These are phyloP conservation scores for Carapus acus DNA, from an alignment of 2,797 vertebrate genomes.

Conservation along the genomic window DNA sequence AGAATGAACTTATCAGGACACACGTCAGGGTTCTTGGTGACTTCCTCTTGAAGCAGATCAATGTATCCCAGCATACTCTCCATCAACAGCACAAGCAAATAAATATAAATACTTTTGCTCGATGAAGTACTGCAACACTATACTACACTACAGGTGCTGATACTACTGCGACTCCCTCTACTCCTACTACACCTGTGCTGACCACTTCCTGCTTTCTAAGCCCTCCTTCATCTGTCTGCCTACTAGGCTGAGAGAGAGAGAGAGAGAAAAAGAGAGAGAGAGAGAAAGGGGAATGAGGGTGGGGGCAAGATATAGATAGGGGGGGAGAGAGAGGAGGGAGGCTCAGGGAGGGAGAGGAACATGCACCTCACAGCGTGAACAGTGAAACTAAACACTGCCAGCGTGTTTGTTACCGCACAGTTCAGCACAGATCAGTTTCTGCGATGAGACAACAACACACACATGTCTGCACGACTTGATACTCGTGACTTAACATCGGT, in stretches of 20 bases:
- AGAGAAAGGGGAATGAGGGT: not conserved
- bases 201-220: no score
- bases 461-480: not conserved
- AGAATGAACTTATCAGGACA: slow-evolving; percentile 22
- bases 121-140: not conserved
- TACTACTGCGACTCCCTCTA: not conserved
- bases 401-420: slow-evolving; percentile 2
- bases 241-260: not conserved
- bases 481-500: not conserved
- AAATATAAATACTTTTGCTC: not conserved
- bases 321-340: not conserved
- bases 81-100: slow-evolving; percentile 16
- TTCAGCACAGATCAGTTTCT: slow-evolving; percentile 12
- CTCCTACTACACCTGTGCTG: not conserved
- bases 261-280: not conserved
- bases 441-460: not conserved
- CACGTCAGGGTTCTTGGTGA: slow-evolving; percentile 63
- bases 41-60: slow-evolving; percentile 65
- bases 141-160: not conserved
- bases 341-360: slow-evolving; percentile 1
- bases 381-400: slow-evolving; percentile 24
- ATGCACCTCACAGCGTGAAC: slow-evolving; percentile 17
- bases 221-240: no score
- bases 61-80: slow-evolving; percentile 59
- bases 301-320: no score